Percentiles rank a stretch among this genome's conserved stretches.
phyloP scores from a whole-genome alignment of 2,797 vertebrate genomes.

The Vultur gryphus region DNA sequence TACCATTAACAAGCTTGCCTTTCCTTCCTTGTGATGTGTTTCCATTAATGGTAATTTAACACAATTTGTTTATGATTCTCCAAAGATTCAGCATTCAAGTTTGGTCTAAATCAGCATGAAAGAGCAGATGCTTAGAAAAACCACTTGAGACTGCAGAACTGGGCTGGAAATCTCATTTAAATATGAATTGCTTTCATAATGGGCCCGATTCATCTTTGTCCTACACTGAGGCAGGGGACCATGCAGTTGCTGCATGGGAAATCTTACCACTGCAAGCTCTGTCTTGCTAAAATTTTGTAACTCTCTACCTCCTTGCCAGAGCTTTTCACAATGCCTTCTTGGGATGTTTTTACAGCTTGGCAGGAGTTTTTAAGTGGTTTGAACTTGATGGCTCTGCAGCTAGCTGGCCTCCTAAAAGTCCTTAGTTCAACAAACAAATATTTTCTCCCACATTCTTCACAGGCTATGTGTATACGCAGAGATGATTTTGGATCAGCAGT shows the following conservation, averaged over 20 bases:
- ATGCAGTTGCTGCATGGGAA: background rate
- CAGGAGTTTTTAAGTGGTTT: background rate
- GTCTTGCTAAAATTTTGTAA: background rate
- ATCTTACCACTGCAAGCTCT: background rate
- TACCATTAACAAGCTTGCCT: background rate
- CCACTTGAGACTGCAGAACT: slow-evolving; percentile 41
- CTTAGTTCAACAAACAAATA: background rate
- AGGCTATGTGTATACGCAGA: background rate
- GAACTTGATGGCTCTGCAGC: background rate
- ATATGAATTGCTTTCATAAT: slow-evolving; percentile 48
- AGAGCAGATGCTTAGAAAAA: slow-evolving; percentile 52
- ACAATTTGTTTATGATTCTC: slow-evolving; percentile 56
- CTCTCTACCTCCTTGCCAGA: background rate
- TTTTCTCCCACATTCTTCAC: background rate
- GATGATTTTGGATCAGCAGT: background rate
- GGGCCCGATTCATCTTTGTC: slow-evolving; percentile 16
- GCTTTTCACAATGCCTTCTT: background rate
- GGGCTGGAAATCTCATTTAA: slow-evolving; percentile 40
- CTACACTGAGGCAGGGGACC: background rate
- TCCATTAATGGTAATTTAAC: slow-evolving; percentile 38
- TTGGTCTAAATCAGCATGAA: slow-evolving; percentile 51
- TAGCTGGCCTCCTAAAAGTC: background rate
- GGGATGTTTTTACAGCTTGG: background rate
- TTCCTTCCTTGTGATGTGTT: slow-evolving; percentile 1
- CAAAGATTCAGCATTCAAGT: slow-evolving; percentile 13